Evolutionary conservation across 1,140 invertebrate genomes (phyloP), one percentile per base, ranked within the genome.

Genomic region (Hylaeus volcanicus): DNA sequence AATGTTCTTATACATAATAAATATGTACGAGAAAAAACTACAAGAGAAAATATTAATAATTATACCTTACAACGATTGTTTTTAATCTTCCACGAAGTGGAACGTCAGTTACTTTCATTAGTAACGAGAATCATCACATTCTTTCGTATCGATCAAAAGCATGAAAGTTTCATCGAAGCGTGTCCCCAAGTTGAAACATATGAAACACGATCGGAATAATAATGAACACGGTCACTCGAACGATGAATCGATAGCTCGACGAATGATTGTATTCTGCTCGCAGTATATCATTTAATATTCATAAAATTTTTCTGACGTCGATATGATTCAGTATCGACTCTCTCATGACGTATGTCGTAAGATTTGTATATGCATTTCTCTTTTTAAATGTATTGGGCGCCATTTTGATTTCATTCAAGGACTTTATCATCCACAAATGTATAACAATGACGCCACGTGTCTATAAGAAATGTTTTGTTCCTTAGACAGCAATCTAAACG

Each of bases 161-260:
- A 82, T 79, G 84, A 86, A 86, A 86, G 84, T 86, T 73, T 65
- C 51, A 60, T 14, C 81, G 73, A 55, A 45, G 14, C 41, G 26
- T 64, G 39, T 48, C n/a, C 41, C 51, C 12, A 45, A 5, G 65
- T 51, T 64, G 45, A n/a, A 58, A 55, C 56, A 63, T 70, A 41
- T n/a, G 39, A 61, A 68, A 15, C 66, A 61, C 69, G 74, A n/a
- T 61, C 60, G 60, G 83, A 84, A 75, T 79, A 37, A 73, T 75
- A 85, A 86, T 76, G 75, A 79, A 56, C 43, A 55, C 41, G 60
- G 8, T 41, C 56, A 63, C 45, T 5, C 14, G 64, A 55, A 45
- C 53, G 65, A 83, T 74, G 74, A 55, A 53, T 58, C 78, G 53
- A 65, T 69, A 5, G 45, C 65, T 26, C 6, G 39, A 3, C n/a